Evolutionary conservation across 2,888 invertebrate genomes (phyloP).

Genomic region (Itoplectis maculator): DNA sequence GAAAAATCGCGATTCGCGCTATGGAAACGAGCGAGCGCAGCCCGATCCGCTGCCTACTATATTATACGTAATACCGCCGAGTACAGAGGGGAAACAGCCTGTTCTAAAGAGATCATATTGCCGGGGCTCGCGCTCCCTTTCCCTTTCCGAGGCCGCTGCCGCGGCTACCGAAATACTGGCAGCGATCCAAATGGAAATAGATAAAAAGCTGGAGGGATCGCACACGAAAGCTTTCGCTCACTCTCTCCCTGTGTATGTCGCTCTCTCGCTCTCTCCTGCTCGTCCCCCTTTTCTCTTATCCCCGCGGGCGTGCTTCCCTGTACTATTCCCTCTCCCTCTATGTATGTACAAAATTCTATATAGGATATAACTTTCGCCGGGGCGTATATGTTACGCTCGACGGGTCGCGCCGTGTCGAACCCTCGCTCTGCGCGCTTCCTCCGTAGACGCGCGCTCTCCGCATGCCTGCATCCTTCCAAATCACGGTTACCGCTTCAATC

Average conservation of each 20-base stretch:
- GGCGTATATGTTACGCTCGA: constrained; percentile 53
- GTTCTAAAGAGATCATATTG: constrained; percentile 82
- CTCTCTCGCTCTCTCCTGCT: constrained; percentile 40
- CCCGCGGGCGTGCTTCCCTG: constrained; percentile 46
- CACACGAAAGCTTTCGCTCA: constrained; percentile 53
- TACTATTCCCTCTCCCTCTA: constrained; percentile 27
- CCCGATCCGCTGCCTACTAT: constrained; percentile 49
- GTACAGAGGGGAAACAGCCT: constrained; percentile 64
- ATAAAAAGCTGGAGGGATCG: constrained; percentile 79
- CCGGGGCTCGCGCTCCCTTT: constrained; percentile 57
- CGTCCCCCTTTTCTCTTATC: constrained; percentile 28
- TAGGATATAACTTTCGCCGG: constrained; percentile 46
- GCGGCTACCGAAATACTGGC: constrained; percentile 82
- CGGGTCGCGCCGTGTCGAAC: constrained; percentile 45
- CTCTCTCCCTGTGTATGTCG: too few species aligned
- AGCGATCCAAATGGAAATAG: constrained; percentile 82
- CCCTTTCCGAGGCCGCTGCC: constrained; percentile 67
- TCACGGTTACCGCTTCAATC: constrained; percentile 44
- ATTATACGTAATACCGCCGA: constrained; percentile 70
- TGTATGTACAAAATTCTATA: constrained; percentile 41
- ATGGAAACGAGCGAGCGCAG: constrained; percentile 44
- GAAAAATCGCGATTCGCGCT: constrained; percentile 54
- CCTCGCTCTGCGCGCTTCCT: constrained; percentile 34
- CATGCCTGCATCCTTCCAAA: constrained; percentile 56
- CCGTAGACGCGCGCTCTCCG: constrained; percentile 42